These are phyloP conservation scores for Mizuhopecten yessoensis DNA, from an alignment of 1,140 invertebrate genomes.

Conservation along the genomic window DNA sequence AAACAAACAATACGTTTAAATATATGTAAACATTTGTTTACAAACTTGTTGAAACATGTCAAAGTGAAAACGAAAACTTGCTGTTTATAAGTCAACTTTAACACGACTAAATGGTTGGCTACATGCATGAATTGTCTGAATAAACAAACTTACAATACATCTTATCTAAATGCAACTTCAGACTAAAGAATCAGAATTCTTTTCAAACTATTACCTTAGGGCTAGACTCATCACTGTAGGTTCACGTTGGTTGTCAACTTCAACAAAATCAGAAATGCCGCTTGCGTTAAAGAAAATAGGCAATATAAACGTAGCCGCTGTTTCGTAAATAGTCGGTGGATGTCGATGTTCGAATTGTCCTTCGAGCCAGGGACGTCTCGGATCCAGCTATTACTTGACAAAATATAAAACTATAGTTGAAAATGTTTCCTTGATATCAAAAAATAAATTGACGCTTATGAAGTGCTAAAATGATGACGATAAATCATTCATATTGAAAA, in stretches of 20 bases:
- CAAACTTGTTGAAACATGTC: slow-evolving; percentile 19
- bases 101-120: no score
- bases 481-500: no score
- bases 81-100: no score
- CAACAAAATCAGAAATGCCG: slow-evolving; percentile 25
- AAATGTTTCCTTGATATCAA: no score
- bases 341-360: no score
- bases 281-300: not conserved
- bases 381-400: no score
- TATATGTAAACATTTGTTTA: not conserved
- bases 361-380: no score
- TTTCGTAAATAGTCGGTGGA: not conserved
- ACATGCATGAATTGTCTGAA: no score
- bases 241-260: slow-evolving; percentile 3
- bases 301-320: not conserved
- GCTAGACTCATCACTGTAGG: not conserved
- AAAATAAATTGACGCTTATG: no score
- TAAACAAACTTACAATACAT: not conserved
- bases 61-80: not conserved
- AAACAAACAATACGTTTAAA: no score
- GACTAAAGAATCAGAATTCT: not conserved
- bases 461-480: no score
- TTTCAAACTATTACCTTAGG: not conserved
- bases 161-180: not conserved
- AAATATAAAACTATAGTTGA: no score